A percentile compares a stretch with the other conserved stretches of the same genome.
Conservation (phyloP, 2,113 vertebrate genomes). For the Engraulis encrasicolus region DNA sequence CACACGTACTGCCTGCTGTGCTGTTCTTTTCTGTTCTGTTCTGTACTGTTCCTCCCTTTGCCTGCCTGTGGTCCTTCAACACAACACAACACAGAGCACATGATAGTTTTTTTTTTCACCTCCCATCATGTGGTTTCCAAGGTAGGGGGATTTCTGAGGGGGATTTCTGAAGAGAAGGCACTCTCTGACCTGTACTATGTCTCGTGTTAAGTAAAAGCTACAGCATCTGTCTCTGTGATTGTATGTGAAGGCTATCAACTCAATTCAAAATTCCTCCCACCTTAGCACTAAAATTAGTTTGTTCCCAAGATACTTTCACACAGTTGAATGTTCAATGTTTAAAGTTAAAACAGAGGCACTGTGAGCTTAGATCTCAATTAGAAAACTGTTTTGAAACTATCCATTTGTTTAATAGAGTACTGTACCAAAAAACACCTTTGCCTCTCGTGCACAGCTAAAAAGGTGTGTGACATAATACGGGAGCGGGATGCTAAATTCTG, state of each 20-base stretch:
- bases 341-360: too few relatives aligned
- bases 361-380: too few relatives aligned
- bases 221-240: too few relatives aligned
- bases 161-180: neutral
- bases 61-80: neutral
- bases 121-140: neutral
- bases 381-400: neutral
- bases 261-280: too few relatives aligned
- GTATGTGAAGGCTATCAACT: too few relatives aligned
- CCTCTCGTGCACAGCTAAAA: neutral
- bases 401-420: neutral
- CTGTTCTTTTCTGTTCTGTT: too few relatives aligned
- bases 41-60: neutral
- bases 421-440: neutral
- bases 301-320: too few relatives aligned
- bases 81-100: slow-evolving; percentile 4
- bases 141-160: neutral
- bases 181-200: neutral
- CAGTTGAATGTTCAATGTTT: too few relatives aligned
- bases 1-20: neutral
- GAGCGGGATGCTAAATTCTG: neutral
- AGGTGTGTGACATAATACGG: neutral
- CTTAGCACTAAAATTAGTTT: too few relatives aligned
- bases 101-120: neutral
- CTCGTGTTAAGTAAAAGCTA: neutral